These are phyloP conservation scores for Zoroaster sp. DNA, from an alignment of 53 echinoderm and acorn worm species.

Conservation along the genomic window DNA sequence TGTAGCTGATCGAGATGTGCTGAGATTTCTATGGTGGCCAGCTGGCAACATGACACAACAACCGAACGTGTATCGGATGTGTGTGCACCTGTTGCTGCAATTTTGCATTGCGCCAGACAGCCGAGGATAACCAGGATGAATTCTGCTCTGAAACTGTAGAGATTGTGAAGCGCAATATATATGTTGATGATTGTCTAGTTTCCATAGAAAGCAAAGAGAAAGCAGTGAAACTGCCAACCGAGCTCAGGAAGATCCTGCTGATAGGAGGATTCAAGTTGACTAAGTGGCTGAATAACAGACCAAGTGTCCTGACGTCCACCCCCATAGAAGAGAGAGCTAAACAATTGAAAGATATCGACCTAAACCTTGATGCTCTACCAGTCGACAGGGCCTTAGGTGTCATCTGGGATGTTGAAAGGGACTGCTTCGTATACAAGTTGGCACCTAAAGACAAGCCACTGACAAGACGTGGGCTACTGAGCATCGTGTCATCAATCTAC, in stretches of 20 bases:
- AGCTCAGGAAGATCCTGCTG: not conserved
- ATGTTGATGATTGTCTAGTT: not conserved
- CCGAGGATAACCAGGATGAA: not conserved
- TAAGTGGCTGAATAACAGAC: not conserved
- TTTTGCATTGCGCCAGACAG: not conserved
- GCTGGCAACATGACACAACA: not conserved
- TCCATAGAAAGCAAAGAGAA: not conserved
- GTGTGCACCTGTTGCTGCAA: not conserved
- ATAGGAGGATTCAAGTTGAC: not conserved
- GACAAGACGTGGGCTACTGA: too few relatives aligned
- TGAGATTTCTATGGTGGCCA: conserved; percentile 1
- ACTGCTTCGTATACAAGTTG: conserved; percentile 38
- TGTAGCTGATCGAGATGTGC: not conserved
- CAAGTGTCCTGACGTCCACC: not conserved
- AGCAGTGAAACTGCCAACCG: not conserved
- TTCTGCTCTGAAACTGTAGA: not conserved
- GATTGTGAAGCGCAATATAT: not conserved
- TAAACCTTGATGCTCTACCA: not conserved
- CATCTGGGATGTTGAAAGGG: conserved; percentile 29
- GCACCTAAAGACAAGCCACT: too few relatives aligned
- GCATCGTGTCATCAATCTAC: conserved; percentile 42
- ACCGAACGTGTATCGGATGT: not conserved
- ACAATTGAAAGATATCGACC: not conserved
- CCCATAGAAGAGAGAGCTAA: not conserved
- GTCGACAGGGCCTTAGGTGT: too few relatives aligned